A percentile compares a stretch with the other conserved stretches of the same genome.
Evolutionary conservation across 2,888 invertebrate genomes (phyloP).

Genomic region (Bugula neritina): DNA sequence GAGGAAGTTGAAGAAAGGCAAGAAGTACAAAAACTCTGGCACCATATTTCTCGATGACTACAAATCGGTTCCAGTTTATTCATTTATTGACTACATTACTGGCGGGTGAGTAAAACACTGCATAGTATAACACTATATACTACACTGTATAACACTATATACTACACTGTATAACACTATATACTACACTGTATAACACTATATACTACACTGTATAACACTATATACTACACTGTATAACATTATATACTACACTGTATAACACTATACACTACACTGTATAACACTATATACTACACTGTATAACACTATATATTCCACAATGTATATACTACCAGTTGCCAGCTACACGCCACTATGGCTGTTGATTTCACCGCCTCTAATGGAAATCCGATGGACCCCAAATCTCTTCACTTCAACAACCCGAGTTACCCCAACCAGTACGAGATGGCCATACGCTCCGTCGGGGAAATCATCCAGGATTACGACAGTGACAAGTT

Average conservation of each 20-base stretch:
- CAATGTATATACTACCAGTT: too few species aligned
- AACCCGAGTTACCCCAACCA: conserved; percentile 55
- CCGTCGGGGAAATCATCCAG: conserved; percentile 55
- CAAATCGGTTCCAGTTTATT: conserved; percentile 43
- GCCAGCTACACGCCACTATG: conserved; percentile 55
- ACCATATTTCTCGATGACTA: conserved; percentile 45
- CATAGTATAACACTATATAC: too few species aligned
- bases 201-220: too few species aligned
- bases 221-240: too few species aligned
- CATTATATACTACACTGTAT: too few species aligned
- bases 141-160: too few species aligned
- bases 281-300: too few species aligned
- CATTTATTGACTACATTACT: conserved; percentile 60
- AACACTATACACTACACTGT: too few species aligned
- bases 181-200: too few species aligned
- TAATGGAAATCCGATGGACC: conserved; percentile 52
- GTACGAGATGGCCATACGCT: conserved; percentile 55
- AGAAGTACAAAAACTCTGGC: conserved; percentile 56
- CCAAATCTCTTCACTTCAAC: conserved; percentile 53
- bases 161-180: too few species aligned
- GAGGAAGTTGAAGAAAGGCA: conserved; percentile 55
- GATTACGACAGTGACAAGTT: conserved; percentile 57
- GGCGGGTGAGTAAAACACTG: conserved; percentile 53
- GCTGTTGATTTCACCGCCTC: conserved; percentile 57
- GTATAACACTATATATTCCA: too few species aligned